phyloP scores from a whole-genome alignment of 2,113 vertebrate species.

The Nothoprocta pentlandii region DNA sequence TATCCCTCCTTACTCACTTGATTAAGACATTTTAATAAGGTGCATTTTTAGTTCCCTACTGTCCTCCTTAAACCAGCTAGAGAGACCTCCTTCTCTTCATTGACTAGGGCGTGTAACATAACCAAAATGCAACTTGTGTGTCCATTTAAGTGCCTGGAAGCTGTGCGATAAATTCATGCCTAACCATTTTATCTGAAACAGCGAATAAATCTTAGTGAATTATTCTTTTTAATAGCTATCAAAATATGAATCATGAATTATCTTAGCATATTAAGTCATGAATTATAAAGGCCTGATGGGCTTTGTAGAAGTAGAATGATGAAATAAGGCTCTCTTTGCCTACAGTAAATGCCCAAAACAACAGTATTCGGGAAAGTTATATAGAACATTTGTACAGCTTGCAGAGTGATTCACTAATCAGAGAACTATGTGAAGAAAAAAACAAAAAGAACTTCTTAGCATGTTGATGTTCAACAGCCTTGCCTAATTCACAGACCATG shows the following conservation, averaged over 20 bases:
- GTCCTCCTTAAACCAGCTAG: not conserved
- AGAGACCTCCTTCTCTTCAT: not conserved
- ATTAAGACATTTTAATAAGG: not conserved
- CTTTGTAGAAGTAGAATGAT: not conserved
- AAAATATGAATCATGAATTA: not conserved
- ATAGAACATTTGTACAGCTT: not conserved
- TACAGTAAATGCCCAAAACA: not conserved
- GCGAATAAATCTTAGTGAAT: not conserved
- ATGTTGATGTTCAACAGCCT: not conserved
- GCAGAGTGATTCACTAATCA: not conserved
- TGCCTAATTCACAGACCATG: fast-evolving
- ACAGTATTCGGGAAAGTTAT: not conserved
- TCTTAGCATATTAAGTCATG: not conserved
- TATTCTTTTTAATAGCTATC: not conserved
- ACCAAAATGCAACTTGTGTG: not conserved
- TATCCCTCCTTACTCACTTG: not conserved
- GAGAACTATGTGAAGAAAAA: not conserved
- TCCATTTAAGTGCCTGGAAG: not conserved
- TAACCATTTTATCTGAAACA: not conserved
- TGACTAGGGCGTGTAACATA: not conserved
- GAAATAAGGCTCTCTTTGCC: not conserved
- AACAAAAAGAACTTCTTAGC: not conserved
- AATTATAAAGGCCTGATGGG: not conserved
- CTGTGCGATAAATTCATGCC: not conserved
- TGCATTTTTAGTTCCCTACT: not conserved